Evolutionary conservation across 2,113 vertebrate genomes (phyloP), one percentile per base, ranked within the genome.

Genomic region (Silurus asotus): DNA sequence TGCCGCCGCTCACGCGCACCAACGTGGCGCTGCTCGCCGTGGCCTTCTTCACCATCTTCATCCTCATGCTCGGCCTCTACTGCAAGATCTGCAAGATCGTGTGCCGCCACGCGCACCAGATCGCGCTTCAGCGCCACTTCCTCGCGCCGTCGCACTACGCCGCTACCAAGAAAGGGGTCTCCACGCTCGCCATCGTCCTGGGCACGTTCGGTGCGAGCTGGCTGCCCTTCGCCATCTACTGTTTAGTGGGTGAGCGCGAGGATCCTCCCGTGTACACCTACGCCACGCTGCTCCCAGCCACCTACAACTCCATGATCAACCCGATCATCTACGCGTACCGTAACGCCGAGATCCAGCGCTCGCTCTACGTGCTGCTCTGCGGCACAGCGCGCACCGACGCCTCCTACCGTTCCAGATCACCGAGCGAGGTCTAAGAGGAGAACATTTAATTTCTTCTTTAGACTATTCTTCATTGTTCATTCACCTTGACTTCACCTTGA

Each of bases 281-380:
- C 0, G 97, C 96, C 88, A 99, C 98, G 0, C 95, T 99, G 65
- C 94, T 99, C 76, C 98, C 98, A 0, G 98, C 98, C 14, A 99
- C 98, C 74, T 99, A 99, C 93, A 99, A 99, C 94, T 99, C 98
- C 86, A 99, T 99, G 97, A 98, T 99, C 94, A 99, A 99, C 87
- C 98, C 98, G 81, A 97, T 99, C 91, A 99, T 99, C 90, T 99
- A 99, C n/a, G 98, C 98, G 92, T 99, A 97, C 93, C 96, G 98
- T 82, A 99, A 99, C 89, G 92, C 97, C 80, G 97, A 99, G 91
- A 98, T 99, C 85, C 98, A 98, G 93, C 96, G 97, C 87, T 97
- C 97, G 89, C 94, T 99, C 88, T 98, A 96, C 93, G 95, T 98
- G 90, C 94, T 99, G 4, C 94, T 99, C 89, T 99, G 98, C 69